These are phyloP conservation scores for Agrotis exclamationis DNA, from an alignment of 2,888 invertebrate species.

Conservation along the genomic window DNA sequence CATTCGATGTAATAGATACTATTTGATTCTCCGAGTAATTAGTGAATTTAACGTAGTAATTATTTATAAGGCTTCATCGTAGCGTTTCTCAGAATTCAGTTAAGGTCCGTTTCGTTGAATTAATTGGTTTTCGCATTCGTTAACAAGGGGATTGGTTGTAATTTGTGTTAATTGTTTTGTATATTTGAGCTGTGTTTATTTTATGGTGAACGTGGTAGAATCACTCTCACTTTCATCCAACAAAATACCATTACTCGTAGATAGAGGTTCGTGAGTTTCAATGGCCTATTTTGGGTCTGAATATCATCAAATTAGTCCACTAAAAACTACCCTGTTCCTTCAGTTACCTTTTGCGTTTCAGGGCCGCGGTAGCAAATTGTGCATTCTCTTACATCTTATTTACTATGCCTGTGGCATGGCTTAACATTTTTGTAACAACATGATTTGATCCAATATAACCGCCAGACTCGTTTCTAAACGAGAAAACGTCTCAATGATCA, in stretches of 20 bases:
- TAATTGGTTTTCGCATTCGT: slow-evolving; percentile 29
- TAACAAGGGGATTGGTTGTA: not conserved
- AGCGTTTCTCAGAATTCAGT: slow-evolving; percentile 15
- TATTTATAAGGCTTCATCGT: slow-evolving; percentile 15
- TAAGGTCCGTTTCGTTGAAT: slow-evolving; percentile 13
- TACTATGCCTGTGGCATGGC: too few relatives aligned
- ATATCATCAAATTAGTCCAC: too few relatives aligned
- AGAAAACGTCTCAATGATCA: too few relatives aligned
- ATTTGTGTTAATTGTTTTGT: slow-evolving; percentile 16
- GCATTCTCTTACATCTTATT: too few relatives aligned
- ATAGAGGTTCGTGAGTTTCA: too few relatives aligned
- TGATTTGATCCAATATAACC: too few relatives aligned
- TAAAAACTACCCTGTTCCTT: too few relatives aligned
- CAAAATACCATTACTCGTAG: not conserved
- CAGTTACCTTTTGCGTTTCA: too few relatives aligned
- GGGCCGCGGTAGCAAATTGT: too few relatives aligned
- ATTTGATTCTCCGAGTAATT: slow-evolving; percentile 26
- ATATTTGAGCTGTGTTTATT: not conserved
- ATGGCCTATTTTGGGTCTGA: too few relatives aligned
- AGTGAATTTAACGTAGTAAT: slow-evolving; percentile 24
- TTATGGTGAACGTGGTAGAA: not conserved
- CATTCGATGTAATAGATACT: slow-evolving; percentile 14
- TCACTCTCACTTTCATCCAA: not conserved
- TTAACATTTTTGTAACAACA: too few relatives aligned
- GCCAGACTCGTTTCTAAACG: too few relatives aligned